These are phyloP conservation scores for Tamias sibiricus DNA, from an alignment of 2,113 vertebrate species.

Conservation along the genomic window DNA sequence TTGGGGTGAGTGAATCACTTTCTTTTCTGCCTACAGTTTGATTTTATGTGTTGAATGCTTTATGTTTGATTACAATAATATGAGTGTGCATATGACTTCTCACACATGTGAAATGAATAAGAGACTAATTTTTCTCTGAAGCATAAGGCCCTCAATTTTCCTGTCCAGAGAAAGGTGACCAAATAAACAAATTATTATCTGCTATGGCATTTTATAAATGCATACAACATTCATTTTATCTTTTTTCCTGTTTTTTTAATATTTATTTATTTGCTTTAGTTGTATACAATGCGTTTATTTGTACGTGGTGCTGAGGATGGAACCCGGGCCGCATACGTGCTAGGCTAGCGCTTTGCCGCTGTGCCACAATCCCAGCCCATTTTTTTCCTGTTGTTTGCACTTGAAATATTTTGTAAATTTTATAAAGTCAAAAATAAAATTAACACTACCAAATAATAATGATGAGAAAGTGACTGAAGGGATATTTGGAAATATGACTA, in stretches of 20 bases:
- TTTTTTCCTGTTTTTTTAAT: no score
- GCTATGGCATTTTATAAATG: slow-evolving; percentile 43
- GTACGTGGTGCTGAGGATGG: no score
- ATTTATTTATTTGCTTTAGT: no score
- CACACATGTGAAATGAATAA: slow-evolving; percentile 3
- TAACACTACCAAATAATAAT: slow-evolving; percentile 20
- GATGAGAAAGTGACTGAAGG: slow-evolving; percentile 33
- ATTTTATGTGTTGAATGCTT: slow-evolving; percentile 12
- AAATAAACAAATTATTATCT: slow-evolving; percentile 36
- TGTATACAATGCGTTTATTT: no score
- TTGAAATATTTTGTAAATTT: slow-evolving; percentile 32
- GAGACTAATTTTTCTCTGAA: not conserved
- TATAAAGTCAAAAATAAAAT: slow-evolving; percentile 47
- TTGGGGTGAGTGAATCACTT: slow-evolving; percentile 24
- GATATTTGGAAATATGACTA: slow-evolving; percentile 52
- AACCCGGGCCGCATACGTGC: no score
- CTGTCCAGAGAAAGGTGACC: not conserved
- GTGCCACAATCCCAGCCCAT: no score
- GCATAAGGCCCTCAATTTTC: not conserved
- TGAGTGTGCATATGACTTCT: not conserved
- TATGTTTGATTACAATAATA: slow-evolving; percentile 56
- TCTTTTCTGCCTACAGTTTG: slow-evolving; percentile 64
- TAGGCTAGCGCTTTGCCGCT: no score
- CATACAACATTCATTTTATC: slow-evolving; percentile 7
- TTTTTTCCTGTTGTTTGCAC: not conserved